Evolutionary conservation across 92 coral and sea anemone species (phyloP).

Genomic region (Porites cylindrica): DNA sequence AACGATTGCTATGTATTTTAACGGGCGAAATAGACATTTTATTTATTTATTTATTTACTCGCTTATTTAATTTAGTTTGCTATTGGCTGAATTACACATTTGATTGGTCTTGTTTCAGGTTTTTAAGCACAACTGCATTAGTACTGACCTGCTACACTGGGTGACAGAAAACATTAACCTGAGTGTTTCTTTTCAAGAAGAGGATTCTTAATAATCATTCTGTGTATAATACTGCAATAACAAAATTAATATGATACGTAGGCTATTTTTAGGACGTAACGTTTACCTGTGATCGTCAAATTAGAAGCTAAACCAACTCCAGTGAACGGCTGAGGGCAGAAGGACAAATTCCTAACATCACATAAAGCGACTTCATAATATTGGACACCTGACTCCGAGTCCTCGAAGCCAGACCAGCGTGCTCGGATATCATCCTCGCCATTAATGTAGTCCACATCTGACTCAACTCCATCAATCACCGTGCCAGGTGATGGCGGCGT

Average conservation of each 20-base stretch:
- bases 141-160: no score
- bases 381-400: slow-evolving; percentile 82
- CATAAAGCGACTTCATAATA: slow-evolving; percentile 84
- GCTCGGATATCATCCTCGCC: slow-evolving; percentile 75
- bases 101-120: no score
- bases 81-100: no score
- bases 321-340: slow-evolving; percentile 82
- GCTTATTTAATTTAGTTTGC: no score
- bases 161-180: no score
- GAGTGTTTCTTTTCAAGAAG: no score
- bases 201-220: no score
- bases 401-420: slow-evolving; percentile 83
- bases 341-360: slow-evolving; percentile 65
- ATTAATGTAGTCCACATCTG: slow-evolving; percentile 71
- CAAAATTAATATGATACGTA: background rate
- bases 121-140: no score
- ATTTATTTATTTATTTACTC: no score
- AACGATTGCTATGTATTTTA: no score
- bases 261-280: background rate
- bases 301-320: slow-evolving; percentile 70
- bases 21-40: no score
- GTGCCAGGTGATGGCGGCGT: slow-evolving; percentile 85
- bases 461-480: slow-evolving; percentile 72
- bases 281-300: slow-evolving; percentile 70
- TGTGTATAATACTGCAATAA: no score